Evolutionary conservation across 2,888 invertebrate species (phyloP).

Genomic region (Pasiphila rectangulata): DNA sequence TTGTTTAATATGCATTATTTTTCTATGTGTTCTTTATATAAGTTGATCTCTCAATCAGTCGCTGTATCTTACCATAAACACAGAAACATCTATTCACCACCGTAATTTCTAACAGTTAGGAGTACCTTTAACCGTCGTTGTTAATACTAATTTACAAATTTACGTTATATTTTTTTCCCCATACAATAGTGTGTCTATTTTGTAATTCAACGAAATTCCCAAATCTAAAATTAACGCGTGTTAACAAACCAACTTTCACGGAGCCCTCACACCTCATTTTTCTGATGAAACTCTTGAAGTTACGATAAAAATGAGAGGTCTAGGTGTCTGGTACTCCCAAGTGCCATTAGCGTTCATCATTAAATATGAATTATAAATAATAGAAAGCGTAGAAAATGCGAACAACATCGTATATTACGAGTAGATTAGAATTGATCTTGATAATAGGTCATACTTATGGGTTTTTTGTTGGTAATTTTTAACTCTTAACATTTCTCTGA

Average conservation of each 20-base stretch:
- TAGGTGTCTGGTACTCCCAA: conserved; percentile 50
- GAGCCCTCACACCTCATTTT: conserved; percentile 28
- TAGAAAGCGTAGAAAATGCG: conserved; percentile 76
- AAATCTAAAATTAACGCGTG: conserved; percentile 79
- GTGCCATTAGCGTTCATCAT: conserved; percentile 78
- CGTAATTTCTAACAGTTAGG: too few species aligned
- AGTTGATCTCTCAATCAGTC: too few species aligned
- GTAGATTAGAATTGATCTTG: conserved; percentile 66
- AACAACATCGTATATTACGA: conserved; percentile 65
- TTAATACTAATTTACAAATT: conserved; percentile 60
- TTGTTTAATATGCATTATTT: too few species aligned
- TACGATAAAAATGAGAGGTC: conserved; percentile 47
- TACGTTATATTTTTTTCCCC: conserved; percentile 62
- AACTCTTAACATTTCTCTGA: too few species aligned
- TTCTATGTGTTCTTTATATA: too few species aligned
- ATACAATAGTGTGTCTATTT: conserved; percentile 68
- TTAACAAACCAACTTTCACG: conserved; percentile 46
- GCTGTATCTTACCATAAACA: too few species aligned
- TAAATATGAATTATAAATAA: conserved; percentile 80
- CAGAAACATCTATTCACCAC: too few species aligned
- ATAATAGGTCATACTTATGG: too few species aligned
- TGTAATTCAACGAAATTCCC: conserved; percentile 72
- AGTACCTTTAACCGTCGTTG: conserved; percentile 15
- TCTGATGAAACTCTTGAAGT: conserved; percentile 23
- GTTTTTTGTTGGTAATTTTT: too few species aligned